phyloP scores from a whole-genome alignment of 1,140 invertebrate genomes.

The Melitaea cinxia region DNA sequence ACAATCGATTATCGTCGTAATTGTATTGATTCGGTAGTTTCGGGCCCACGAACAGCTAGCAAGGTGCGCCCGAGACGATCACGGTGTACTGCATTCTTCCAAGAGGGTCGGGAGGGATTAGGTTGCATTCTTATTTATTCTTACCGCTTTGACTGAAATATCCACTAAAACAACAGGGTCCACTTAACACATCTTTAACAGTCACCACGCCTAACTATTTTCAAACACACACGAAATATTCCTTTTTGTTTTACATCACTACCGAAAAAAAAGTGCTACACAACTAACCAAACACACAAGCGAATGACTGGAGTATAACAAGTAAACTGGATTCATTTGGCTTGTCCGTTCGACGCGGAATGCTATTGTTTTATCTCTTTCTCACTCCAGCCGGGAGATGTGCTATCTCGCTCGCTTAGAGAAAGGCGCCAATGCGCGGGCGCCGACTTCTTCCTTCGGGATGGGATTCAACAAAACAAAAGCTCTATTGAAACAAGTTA shows the following conservation, averaged over 20 bases:
- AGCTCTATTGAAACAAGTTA: slow-evolving; percentile 75
- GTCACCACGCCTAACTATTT: slow-evolving; percentile 52
- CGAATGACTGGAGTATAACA: slow-evolving; percentile 61
- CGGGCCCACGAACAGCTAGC: slow-evolving; percentile 53
- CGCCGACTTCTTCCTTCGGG: slow-evolving; percentile 76
- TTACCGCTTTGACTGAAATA: slow-evolving; percentile 59
- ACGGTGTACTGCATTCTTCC: slow-evolving; percentile 70
- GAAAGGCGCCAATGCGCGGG: slow-evolving; percentile 77
- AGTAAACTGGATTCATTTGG: slow-evolving; percentile 76
- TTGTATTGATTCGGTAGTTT: slow-evolving; percentile 56
- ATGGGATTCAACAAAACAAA: slow-evolving; percentile 72
- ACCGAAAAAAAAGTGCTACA: slow-evolving; percentile 43
- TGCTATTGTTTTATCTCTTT: slow-evolving; percentile 70
- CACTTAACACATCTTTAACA: slow-evolving; percentile 60
- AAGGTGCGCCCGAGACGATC: slow-evolving; percentile 71
- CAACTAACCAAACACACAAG: slow-evolving; percentile 54
- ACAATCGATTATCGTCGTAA: slow-evolving; percentile 36
- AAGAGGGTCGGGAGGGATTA: slow-evolving; percentile 70
- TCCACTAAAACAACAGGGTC: slow-evolving; percentile 33
- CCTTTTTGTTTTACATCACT: slow-evolving; percentile 73
- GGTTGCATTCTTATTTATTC: slow-evolving; percentile 69
- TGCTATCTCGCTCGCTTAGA: slow-evolving; percentile 55
- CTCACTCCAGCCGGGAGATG: slow-evolving; percentile 28
- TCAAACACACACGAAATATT: slow-evolving; percentile 49
- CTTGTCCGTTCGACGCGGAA: slow-evolving; percentile 65